Conservation (phyloP, 2,797 vertebrate species). For the Cheirogaleus major region DNA sequence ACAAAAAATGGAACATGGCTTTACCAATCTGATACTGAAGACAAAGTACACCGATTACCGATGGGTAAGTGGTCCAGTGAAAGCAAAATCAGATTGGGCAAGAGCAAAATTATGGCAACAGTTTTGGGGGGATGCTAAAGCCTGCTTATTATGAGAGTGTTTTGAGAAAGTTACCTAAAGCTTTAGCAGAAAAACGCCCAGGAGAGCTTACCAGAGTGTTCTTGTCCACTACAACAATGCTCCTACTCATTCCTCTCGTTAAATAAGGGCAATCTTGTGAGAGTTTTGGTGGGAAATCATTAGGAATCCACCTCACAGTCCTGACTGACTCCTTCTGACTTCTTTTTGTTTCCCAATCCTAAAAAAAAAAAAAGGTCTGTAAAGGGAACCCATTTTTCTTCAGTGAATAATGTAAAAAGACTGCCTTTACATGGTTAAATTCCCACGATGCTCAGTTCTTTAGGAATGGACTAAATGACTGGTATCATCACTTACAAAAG, state of each 20-base stretch:
- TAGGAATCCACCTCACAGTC: background rate
- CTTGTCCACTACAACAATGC: background rate
- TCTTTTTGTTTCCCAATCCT: background rate
- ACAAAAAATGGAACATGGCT: background rate
- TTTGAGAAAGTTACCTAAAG: background rate
- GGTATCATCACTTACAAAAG: background rate
- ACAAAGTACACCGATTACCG: background rate
- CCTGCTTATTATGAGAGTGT: background rate
- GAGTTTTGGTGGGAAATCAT: background rate
- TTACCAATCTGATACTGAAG: background rate
- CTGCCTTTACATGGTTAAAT: background rate
- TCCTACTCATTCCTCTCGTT: background rate
- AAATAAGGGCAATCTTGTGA: background rate
- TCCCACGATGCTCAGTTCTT: background rate
- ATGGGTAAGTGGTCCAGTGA: background rate
- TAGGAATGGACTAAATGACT: background rate
- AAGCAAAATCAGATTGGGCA: background rate
- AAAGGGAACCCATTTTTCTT: background rate
- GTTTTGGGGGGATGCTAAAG: background rate
- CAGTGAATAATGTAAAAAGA: background rate
- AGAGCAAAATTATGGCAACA: background rate
- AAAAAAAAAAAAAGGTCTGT: background rate
- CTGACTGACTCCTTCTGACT: background rate
- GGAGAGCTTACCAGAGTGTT: background rate
- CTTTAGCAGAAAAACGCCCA: background rate